Base-by-base conservation (phyloP, 2,888 invertebrate species). In the Bruchidius siliquastri region DNA sequence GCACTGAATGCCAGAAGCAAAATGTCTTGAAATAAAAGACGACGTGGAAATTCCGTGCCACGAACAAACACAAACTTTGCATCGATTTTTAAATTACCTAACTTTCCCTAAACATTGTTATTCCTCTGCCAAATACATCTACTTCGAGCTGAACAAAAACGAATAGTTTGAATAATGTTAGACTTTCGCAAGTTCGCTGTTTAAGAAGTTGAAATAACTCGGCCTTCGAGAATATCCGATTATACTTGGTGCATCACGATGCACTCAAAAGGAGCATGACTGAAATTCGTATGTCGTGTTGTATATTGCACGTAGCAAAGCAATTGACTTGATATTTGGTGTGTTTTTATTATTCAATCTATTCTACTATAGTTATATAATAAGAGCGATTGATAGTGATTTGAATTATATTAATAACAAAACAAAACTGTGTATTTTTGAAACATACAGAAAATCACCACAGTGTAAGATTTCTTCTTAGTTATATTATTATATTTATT, bases 31-130 rank as follows among this genome's bases (percentile, higher is more conserved):
- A 72, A 22, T 21, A 26, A 67, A 73, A 67, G 22, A 66, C 70
- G 70, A 70, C 73, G 70, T 73, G 68, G 70, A 73, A 70, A 70
- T 73, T 73, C 73, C 22, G 70, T 70, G 26, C 20, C 21, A 22
- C 67, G 73, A 67, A 73, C 73, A 70, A 73, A 73, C 67, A 73
- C 70, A 73, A 73, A 70, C 21, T 22, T 20, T 21, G 70, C 68
- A 70, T 67, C 73, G 26, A 71, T 71, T 71, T 71, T 71, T 66
- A 66, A 71, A 71, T 71, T 21, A 71, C 66, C 26, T 71, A n/a
- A 73, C 22, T 71, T 71, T 73, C 70, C 71, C 71, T 20, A 49
- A 71, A 73, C 71, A 68, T 73, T 69, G 73, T 71, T 71, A 69
- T 68, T 68, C 21, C 68, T 71, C 71, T 68, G 73, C 49, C 71